Evolutionary conservation across 1,140 invertebrate genomes (phyloP), one percentile per base, ranked within the genome.

Genomic region (Ridgeia piscesae): DNA sequence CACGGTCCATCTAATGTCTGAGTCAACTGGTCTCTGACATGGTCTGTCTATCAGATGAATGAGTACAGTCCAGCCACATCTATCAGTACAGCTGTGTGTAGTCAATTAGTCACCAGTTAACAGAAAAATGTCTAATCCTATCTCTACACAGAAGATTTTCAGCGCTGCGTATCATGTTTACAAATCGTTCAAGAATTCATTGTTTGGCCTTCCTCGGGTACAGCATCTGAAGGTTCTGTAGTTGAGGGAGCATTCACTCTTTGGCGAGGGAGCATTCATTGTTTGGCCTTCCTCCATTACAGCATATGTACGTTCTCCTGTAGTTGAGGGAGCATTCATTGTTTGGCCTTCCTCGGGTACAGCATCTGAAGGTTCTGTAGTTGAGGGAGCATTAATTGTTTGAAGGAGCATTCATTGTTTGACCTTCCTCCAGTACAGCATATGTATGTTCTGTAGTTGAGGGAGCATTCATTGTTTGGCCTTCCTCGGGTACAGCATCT

Each of bases 231-330:
- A 98, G 96, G 96, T 98, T 98, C 92, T 92, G 34, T 14, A 94
- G 92, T 34, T 92, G 93, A n/a, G n/a, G n/a, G n/a, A n/a, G n/a
- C n/a, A n/a, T n/a, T n/a, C n/a, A n/a, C n/a, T n/a, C n/a, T n/a
- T n/a, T n/a, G n/a, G n/a, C 6, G 35, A 91, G 89, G 35, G 58
- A 77, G 17, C 94, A 77, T 77, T 77, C 58, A 77, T 77, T 77
- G 58, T 77, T 77, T 93, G 11, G 92, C 92, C 91, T 94, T 94
- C 92, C 95, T 94, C 58, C 92, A 94, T 35, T 95, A 92, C 88
- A 97, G 93, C 93, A 96, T 94, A 27, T 95, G 93, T 34, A 98
- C 96, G 96, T 98, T 98, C 89, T 97, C 97, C 92, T 92, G 35
- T 14, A 94, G 92, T 35, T 92, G 93, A n/a, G n/a, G n/a, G n/a